Base-by-base conservation (phyloP, 1,140 invertebrate genomes). In the Leptinotarsa texana region DNA sequence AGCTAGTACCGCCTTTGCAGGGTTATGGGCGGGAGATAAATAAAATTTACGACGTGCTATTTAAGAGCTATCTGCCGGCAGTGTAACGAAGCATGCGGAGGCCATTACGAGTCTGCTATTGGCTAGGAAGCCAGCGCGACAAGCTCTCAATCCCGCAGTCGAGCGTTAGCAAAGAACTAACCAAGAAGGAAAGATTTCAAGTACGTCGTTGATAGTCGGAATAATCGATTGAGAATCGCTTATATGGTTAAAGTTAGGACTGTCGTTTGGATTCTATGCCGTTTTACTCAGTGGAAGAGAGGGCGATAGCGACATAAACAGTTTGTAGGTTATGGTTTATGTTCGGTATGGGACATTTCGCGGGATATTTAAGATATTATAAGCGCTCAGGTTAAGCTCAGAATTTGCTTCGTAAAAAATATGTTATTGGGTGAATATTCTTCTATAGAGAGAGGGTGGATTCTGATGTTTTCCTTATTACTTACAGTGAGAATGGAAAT, bases 51-150 rank as follows among this genome's bases (percentile, higher is more conserved):
- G 83, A 85, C 71, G 84, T 84, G 84, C 81, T 82, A 83, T 84
- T 84, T 85, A 84, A 84, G 77, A 82, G 84, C 83, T 85, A 85
- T 85, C 84, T 85, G 83, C 83, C 80, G 83, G 83, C 80, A 79
- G 81, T 81, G 80, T 83, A 84, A 83, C 82, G 84, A 84, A 85
- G 79, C 83, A 80, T 84, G 80, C 79, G 82, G 83, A 82, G 84
- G 84, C 84, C 84, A 85, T 85, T 84, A 85, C 84, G 80, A 80
- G 74, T 78, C 74, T 79, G 79, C 84, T 80, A 85, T 85, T 85
- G 84, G 84, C 79, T 80, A 78, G 74, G 69, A 75, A 63, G 68
- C 49, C 27, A n/a, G 62, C 22, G 15, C 72, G 78, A 82, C 78
- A 48, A 73, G 61, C 75, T 18, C 69, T 51, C 27, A 17, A 22